phyloP scores from a whole-genome alignment of 2,888 invertebrate species.

The Antheraea yamamai region DNA sequence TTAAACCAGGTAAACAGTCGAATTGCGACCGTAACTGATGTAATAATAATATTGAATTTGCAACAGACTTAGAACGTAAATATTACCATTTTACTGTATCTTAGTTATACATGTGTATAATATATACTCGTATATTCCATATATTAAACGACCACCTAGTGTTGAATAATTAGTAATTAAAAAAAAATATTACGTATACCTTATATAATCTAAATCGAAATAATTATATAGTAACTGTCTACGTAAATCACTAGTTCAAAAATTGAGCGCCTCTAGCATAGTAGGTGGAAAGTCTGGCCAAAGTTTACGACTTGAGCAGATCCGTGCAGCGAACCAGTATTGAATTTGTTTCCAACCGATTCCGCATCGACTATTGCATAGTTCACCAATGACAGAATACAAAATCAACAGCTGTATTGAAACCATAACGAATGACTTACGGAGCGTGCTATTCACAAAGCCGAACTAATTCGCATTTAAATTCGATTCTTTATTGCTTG shows the following conservation, averaged over 20 bases:
- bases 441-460: conserved; percentile 29
- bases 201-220: not conserved
- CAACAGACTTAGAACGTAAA: conserved; percentile 36
- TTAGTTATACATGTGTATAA: conserved; percentile 49
- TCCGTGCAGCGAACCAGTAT: conserved; percentile 48
- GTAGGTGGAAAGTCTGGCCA: conserved; percentile 53
- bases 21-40: not conserved
- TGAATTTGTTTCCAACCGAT: conserved; percentile 66
- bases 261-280: conserved; percentile 59
- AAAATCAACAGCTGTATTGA: conserved; percentile 51
- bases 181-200: not conserved
- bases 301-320: conserved; percentile 66
- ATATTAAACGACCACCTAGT: not conserved
- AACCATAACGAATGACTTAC: conserved; percentile 49
- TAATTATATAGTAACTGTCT: not conserved
- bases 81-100: conserved; percentile 53
- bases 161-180: not conserved
- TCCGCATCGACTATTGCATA: conserved; percentile 58
- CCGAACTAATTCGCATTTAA: not conserved
- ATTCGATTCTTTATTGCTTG: not conserved
- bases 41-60: conserved; percentile 12
- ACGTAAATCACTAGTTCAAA: conserved; percentile 1
- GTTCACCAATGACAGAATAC: conserved; percentile 60
- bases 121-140: not conserved
- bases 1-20: not conserved